Base-by-base conservation (phyloP, 2,113 vertebrate species). In the Progne subis region DNA sequence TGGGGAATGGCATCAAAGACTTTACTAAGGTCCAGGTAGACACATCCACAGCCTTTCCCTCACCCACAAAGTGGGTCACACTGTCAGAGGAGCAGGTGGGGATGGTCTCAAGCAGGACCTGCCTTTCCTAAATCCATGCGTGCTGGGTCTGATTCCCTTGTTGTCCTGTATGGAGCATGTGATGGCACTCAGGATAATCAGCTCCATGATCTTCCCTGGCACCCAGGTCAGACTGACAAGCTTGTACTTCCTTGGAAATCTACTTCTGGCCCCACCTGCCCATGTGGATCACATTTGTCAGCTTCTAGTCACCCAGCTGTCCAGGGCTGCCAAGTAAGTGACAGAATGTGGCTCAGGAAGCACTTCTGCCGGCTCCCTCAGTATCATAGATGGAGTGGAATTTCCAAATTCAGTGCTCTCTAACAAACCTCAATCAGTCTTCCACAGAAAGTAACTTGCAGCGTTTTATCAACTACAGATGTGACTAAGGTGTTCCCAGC, bases 121-220 rank as follows among this genome's bases (percentile, higher is more conserved):
- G n/a, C 20, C 61, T 61, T 55, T 82, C 25, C 49, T 37, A 16
- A 43, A 11, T 10, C 9, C 20, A 4, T n/a, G n/a, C n/a, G 23
- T 0, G 0, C 47, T 19, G 19, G 16, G 47, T 25, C 61, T 47
- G 29, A 43, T 55, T 68, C 41, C 14, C 17, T 31, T 16, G 2
- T 18, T 41, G 13, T 21, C 24, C 25, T 26, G 41, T 20, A 4
- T 0, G 0, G 31, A 18, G 26, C 28, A 10, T 2, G 12, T 41
- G 61, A 8, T 60, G n/a, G 25, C 32, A 26, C 24, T 53, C n/a
- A 41, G 5, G 18, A 14, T 53, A 29, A 52, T 15, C 53, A 68
- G 14, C n/a, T 82, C n/a, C n/a, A 26, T 2, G 14, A 41, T 9
- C 13, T 50, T 47, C 24, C 21, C 47, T 34, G 59, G 37, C 28